Evolutionary conservation across 2,888 invertebrate species (phyloP), one percentile per base, ranked within the genome.

Genomic region (Rhimphoctona megacephalus): DNA sequence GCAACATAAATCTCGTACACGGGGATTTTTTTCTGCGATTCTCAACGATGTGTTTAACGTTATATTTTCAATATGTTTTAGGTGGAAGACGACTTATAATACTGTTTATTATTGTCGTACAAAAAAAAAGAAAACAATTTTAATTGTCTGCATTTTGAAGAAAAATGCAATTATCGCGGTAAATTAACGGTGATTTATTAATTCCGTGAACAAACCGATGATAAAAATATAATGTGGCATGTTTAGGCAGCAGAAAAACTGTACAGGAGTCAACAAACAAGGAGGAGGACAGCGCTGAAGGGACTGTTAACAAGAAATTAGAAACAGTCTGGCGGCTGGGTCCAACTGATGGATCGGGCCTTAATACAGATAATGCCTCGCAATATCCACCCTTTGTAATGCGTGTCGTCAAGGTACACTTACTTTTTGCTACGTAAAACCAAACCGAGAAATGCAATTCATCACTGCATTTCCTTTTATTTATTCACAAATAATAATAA

Each of bases 391-490:
- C 92, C 90, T 94, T 93, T 92, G 93, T 94, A 89, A 92, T 94
- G 91, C 92, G 91, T 90, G 94, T 93, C 91, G 94, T 94, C 83
- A 94, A 94, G 94, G 94, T 94, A 94, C 90, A 92, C 86, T 86
- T 86, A 85, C 81, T 89, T 89, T 89, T 88, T 90, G 85, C 85
- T 89, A 88, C 87, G 87, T 88, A 89, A 88, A 77, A 54, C 39
- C 49, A 77, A 76, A 80, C 33, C 43, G 39, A 61, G 19, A 76
- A 76, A 90, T 85, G 88, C 86, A 89, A 89, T 86, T 88, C 84
- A 86, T 64, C 84, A 87, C 81, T 86, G 87, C 85, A 86, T 85
- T 87, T 85, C 84, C 80, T 83, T 61, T 49, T 73, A 77, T 74
- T 52, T 46, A 43, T 25, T 46, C n/a, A 49, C 54, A 67, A 76